Percentiles rank a stretch among this genome's conserved stretches.
Evolutionary conservation across 23 tunicate species (phyloP).

Genomic region (Halocynthia aurantium): DNA sequence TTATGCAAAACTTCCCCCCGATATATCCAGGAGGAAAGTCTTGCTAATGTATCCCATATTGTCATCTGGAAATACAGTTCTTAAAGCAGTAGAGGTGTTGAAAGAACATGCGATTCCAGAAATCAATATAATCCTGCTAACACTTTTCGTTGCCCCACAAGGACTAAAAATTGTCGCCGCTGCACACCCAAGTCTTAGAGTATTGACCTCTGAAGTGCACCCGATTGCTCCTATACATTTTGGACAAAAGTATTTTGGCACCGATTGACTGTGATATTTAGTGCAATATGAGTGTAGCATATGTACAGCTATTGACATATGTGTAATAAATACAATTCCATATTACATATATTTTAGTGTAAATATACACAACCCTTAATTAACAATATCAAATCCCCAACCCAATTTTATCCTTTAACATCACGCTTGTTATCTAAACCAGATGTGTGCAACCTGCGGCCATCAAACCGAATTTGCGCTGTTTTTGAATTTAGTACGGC

Average conservation of each 20-base stretch:
- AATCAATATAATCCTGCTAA: conserved; percentile 68
- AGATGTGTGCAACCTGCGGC: no score
- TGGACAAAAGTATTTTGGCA: conserved; percentile 92
- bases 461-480: no score
- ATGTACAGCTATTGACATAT: no score
- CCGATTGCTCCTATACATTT: conserved; percentile 75
- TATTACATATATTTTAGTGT: no score
- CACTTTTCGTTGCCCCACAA: conserved; percentile 81
- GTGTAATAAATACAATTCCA: no score
- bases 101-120: conserved; percentile 59
- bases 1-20: conserved; percentile 97
- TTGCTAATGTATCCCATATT: conserved; percentile 96
- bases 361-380: no score
- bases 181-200: conserved; percentile 45
- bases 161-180: conserved; percentile 30
- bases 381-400: no score
- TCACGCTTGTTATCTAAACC: no score
- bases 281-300: no score
- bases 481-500: no score
- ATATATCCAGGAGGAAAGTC: conserved; percentile 71
- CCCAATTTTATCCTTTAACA: no score
- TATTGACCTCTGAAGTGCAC: conserved; percentile 75
- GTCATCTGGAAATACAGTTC: conserved; percentile 77
- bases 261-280: conserved; percentile 30
- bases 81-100: conserved; percentile 79